Evolutionary conservation across 1,140 invertebrate genomes (phyloP), one percentile per base, ranked within the genome.

Genomic region (Bombus confusus): DNA sequence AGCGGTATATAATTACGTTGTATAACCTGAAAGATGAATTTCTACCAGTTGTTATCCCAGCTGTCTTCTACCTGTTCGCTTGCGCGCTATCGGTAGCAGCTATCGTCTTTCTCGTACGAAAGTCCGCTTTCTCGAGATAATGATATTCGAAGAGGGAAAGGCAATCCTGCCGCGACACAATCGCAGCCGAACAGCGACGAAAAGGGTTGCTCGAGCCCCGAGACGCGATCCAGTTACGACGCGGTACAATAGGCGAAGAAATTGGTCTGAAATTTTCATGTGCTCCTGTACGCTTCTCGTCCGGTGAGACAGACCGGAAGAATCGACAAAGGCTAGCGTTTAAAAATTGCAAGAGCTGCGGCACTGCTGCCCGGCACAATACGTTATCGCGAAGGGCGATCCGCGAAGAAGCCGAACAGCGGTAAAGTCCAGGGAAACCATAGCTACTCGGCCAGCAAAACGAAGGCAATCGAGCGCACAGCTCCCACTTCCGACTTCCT

Each of bases 391-490:
- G 13, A 43, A 18, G 43, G 78, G 18, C 25, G 37, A 71, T 31
- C 25, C 18, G 4, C 9, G 39, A 57, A 52, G 47, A 80, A 71
- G 43, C 78, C 66, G 39, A 52, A 57, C 31, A 52, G 57, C 43
- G 37, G 31, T 71, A n/a, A 81, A 72, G 71, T 73, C 62, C 39
- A 72, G 22, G 69, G 80, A 73, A 81, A 73, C 80, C 80, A 28
- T 73, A 81, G 28, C n/a, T 18, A 31, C 28, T 43, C 13, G 47
- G 22, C 12, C 37, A 18, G 6, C 52, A 18, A 62, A 57, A 62
- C 79, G 52, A 73, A 73, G n/a, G 79, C 18, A 73, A 81, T 73
- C 68, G 69, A 62, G 79, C n/a, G 15, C 64, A 10, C n/a, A 2
- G 10, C 28, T 78, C 9, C 12, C 13, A 43, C 62, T 79, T 71